These are phyloP conservation scores for Perithous albicinctus DNA, from an alignment of 2,888 invertebrate species.

Conservation along the genomic window DNA sequence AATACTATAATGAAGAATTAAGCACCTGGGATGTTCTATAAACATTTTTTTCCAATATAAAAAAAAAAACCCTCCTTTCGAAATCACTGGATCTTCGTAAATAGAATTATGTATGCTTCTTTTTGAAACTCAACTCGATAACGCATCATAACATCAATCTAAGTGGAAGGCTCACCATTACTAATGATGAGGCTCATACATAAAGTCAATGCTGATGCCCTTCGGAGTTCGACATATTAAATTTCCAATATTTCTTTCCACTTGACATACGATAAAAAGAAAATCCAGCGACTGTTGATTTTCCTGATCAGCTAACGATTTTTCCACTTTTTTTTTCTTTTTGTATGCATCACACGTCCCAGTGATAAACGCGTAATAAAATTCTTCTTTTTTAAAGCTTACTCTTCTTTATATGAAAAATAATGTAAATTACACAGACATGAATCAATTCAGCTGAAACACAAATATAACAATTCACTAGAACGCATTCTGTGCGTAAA, in stretches of 20 bases:
- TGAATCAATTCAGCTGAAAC: not conserved
- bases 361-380: conserved; percentile 58
- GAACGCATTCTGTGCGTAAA: not conserved
- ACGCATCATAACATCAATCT: not conserved
- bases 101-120: not conserved
- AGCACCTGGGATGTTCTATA: too few relatives aligned
- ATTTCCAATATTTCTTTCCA: not conserved
- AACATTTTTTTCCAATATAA: too few relatives aligned
- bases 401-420: not conserved
- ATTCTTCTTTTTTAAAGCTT: not conserved
- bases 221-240: not conserved
- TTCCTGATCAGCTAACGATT: conserved; percentile 36
- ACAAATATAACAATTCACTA: not conserved
- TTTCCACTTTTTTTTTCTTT: conserved; percentile 6
- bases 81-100: too few relatives aligned
- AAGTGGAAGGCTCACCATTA: not conserved
- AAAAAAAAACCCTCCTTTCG: too few relatives aligned
- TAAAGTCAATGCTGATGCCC: not conserved
- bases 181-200: not conserved
- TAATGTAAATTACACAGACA: not conserved
- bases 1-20: too few relatives aligned
- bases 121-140: not conserved
- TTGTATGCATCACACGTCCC: conserved; percentile 36
- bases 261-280: not conserved
- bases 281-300: conserved; percentile 27